A percentile compares a stretch with the other conserved stretches of the same genome.
Conservation (phyloP, 2,888 invertebrate species). For the Leptopilina syphax region DNA sequence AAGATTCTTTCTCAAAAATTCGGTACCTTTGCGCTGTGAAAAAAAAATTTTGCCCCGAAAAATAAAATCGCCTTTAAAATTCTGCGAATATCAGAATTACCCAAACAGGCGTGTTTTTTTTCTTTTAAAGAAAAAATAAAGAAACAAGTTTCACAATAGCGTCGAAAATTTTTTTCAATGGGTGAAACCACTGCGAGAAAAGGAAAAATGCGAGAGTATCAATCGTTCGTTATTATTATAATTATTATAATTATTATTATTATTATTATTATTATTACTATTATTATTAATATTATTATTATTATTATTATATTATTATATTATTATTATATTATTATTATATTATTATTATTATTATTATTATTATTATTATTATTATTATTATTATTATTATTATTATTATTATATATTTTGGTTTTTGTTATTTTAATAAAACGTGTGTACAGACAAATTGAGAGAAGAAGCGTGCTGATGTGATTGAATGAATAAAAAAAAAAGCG, state of each 20-base stretch:
- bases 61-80: constrained; percentile 9
- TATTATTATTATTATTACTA: constrained; percentile 56
- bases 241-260: constrained; percentile 56
- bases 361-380: constrained; percentile 41
- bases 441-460: constrained; percentile 50
- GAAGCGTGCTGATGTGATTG: constrained; percentile 53
- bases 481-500: constrained; percentile 33
- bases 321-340: constrained; percentile 49
- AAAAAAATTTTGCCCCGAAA: background rate
- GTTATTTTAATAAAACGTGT: constrained; percentile 68
- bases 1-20: background rate
- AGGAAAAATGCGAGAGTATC: constrained; percentile 53
- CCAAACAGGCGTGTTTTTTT: constrained; percentile 3
- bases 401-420: constrained; percentile 65
- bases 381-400: constrained; percentile 58
- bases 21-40: constrained; percentile 25
- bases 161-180: background rate
- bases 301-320: background rate
- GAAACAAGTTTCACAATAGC: background rate
- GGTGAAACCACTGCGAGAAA: constrained; percentile 39
- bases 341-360: background rate
- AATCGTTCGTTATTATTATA: constrained; percentile 65
- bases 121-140: background rate
- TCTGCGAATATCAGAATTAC: constrained; percentile 25
- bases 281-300: constrained; percentile 63